Evolutionary conservation across 2,888 invertebrate genomes (phyloP), one percentile per base, ranked within the genome.

Genomic region (Poecilobothrus nobilitatus): DNA sequence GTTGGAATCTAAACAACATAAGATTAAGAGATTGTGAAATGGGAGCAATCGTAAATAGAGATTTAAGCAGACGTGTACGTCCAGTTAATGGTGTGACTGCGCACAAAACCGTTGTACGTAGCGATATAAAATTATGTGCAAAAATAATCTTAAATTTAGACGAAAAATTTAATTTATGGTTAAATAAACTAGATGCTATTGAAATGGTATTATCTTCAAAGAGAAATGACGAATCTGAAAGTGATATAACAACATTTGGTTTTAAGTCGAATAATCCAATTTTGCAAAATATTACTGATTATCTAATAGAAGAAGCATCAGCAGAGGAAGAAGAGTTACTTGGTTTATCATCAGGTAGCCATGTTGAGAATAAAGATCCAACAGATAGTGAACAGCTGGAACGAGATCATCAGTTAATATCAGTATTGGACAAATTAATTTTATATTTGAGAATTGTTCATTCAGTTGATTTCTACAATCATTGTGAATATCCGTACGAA

Each of bases 391-490:
- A 85, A 70, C 81, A 82, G 22, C 83, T 92, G 15, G 92, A 92
- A 75, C 83, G 90, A 73, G 92, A 92, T 79, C 88, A 90, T 65
- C 83, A 84, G 62, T 81, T 93, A 34, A 84, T 91, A 71, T 85
- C 88, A 71, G 95, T 94, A 70, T 76, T 89, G 67, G 90, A 90
- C 76, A 87, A 91, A 66, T 86, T 99, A 70, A 88, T 99, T 67
- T 81, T 98, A 67, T 99, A 99, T 80, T 84, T 99, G 76, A 88
- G 99, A 66, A 87, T 99, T 65, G 99, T 99, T 0, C 97, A 99
- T 81, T 98, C 98, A 0, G 92, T 99, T 68, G 99, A 99, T 82
- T 99, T 95, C 81, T 99, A 99, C 83, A 97, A 97, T 83, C 96
- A 96, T 78, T 96, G 95, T 78, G 98, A 99, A 79, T 99, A 99